Evolutionary conservation across 2,797 vertebrate species (phyloP).

Genomic region (Buphagus erythrorhynchus): DNA sequence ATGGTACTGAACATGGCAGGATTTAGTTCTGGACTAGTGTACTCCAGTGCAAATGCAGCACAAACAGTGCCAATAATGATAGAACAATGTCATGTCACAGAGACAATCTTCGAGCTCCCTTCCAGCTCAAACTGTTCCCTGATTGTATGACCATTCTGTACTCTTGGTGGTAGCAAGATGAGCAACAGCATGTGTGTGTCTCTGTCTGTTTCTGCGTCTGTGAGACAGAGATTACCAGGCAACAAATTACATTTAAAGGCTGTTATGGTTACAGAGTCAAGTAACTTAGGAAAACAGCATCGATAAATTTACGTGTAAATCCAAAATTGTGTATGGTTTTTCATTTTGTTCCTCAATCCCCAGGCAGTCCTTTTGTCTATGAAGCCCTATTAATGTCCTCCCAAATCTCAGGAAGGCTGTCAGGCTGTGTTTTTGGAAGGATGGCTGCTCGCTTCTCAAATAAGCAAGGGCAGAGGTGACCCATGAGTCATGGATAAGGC

Average conservation of each 20-base stretch:
- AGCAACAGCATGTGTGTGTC: neutral
- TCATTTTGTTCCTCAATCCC: neutral
- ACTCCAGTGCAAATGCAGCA: neutral
- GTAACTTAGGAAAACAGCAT: neutral
- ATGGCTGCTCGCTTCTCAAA: neutral
- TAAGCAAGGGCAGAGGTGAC: neutral
- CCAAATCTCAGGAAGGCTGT: neutral
- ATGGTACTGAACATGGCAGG: neutral
- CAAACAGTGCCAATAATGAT: neutral
- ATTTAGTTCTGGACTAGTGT: neutral
- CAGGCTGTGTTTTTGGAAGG: neutral
- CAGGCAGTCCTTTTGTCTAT: neutral
- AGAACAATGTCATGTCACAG: too few species aligned
- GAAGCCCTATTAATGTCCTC: neutral
- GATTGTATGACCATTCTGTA: neutral
- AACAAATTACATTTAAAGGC: neutral
- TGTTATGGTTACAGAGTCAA: neutral
- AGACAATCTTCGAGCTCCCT: neutral
- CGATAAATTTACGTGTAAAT: neutral
- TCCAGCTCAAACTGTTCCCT: neutral
- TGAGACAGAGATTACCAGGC: neutral
- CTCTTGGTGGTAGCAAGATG: neutral
- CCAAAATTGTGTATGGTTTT: neutral
- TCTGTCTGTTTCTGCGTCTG: neutral
- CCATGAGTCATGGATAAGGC: accelerated